Evolutionary conservation across 2,113 vertebrate species (phyloP), one percentile per base, ranked within the genome.

Genomic region (Oncorhynchus tshawytscha): DNA sequence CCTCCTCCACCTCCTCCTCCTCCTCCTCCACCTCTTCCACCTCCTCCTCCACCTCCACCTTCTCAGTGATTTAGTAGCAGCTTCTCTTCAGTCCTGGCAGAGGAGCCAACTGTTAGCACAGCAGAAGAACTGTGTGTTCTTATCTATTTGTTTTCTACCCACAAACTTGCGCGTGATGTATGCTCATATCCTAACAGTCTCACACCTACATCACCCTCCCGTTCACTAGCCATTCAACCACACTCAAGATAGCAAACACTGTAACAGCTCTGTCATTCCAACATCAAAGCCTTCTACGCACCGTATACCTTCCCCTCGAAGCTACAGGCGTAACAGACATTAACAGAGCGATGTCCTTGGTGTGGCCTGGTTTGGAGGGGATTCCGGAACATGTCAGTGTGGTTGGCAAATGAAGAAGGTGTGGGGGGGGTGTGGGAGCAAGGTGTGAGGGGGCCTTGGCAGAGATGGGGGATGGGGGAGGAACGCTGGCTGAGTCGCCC

Each of bases 281-380:
- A 20, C 78, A 73, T 75, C 48, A 49, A 76, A 57, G 79, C 49
- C 34, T 59, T 68, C 31, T 71, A 68, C 74, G 79, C 77, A 18
- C 15, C 84, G 69, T 74, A 74, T 45, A 69, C 1, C 16, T 57
- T 57, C 54, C 54, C 54, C 18, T 15, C 5, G 0, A 57, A 16
- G 54, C 18, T 57, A 57, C 15, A 57, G 18, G 54, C 4, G 1
- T 6, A 57, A 57, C 54, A 57, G 54, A 57, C 54, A 57, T 20
- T 18, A 6, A 57, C 83, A 83, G 78, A 81, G 78, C 18, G 45
- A 83, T 86, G 62, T 66, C 86, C 89, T 90, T 88, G 84, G 83
- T 5, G 5, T 70, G 67, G 59, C 68, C 11, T 70, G 11, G 78
- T 77, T 82, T 82, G 78, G 76, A 81, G 77, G 69, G 57, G 79